Evolutionary conservation across 35 echinoderm and acorn worm species (phyloP), one percentile per base, ranked within the genome.

Genomic region (Anneissia japonica): DNA sequence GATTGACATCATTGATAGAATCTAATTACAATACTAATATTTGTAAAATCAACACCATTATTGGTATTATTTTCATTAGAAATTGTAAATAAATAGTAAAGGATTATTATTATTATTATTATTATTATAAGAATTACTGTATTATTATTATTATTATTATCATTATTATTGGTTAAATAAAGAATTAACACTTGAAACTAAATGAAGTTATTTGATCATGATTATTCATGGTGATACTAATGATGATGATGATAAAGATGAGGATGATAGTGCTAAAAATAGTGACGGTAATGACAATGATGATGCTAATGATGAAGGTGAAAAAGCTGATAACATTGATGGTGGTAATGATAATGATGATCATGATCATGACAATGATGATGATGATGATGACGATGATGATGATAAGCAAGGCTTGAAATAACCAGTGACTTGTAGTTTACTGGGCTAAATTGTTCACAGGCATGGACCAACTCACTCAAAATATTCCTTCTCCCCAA

Each of bases 231-330:
- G 32, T 77, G 75, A 32, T 77, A 31, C 10, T 77, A 31, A 77
- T 77, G 75, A 77, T 77, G 75, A 77, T 77, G 75, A 77, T 77
- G 75, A 77, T 77, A 31, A 77, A 16, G 75, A 77, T 77, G 75
- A 77, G 12, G 75, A 77, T 77, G 75, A 77, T 77, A 31, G 31
- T 77, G 75, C 12, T 77, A 31, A 77, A 16, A 31, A 77, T 77
- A 31, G 31, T 77, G 75, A 77, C 31, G 75, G 31, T 77, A 31
- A 77, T 77, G 75, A 77, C 31, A 31, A 77, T 77, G 75, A 77
- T 77, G 75, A 77, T 77, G 75, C 12, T 77, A 31, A 77, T 77
- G 75, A 77, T 77, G 75, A 77, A 16, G 75, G 31, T 77, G 75
- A 77, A 16, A 31, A 32, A 16, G 75, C 12, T 77, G 75, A 77